A percentile compares a stretch with the other conserved stretches of the same genome.
Conservation (phyloP, 2,797 vertebrate genomes). For the Anisognathus igniventris region DNA sequence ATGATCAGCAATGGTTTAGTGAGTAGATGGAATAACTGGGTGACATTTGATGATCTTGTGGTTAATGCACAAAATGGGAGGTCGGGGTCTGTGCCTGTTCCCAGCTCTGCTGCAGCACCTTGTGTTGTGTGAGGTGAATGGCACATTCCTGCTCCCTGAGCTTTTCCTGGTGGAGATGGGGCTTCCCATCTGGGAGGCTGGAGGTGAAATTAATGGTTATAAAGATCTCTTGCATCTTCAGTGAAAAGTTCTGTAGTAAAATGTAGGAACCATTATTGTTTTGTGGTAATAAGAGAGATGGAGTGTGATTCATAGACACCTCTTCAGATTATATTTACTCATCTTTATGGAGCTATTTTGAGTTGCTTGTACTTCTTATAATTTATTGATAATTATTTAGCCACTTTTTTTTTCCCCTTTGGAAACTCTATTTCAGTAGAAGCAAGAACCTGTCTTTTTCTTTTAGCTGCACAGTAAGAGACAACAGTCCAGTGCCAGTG, state of each 20-base stretch:
- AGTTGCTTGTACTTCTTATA: neutral
- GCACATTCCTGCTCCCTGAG: neutral
- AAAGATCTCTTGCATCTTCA: neutral
- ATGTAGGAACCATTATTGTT: neutral
- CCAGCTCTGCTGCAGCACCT: neutral
- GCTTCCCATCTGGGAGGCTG: neutral
- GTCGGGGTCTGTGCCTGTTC: neutral
- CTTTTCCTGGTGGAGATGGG: neutral
- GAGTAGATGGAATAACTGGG: neutral
- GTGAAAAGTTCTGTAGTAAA: neutral
- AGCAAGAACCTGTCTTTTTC: neutral
- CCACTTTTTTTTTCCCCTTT: neutral
- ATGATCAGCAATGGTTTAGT: neutral
- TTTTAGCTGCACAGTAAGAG: neutral
- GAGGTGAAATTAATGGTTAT: neutral
- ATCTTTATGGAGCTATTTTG: neutral
- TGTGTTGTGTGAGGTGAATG: neutral
- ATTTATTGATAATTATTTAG: neutral
- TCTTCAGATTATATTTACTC: slow-evolving; percentile 1
- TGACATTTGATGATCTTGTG: neutral
- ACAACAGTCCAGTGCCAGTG: neutral
- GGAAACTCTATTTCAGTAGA: neutral
- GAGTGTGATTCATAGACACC: neutral
- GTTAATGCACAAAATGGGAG: neutral
- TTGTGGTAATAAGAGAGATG: neutral